phyloP scores from a whole-genome alignment of 1,140 invertebrate genomes.

The Drosophila littoralis region DNA sequence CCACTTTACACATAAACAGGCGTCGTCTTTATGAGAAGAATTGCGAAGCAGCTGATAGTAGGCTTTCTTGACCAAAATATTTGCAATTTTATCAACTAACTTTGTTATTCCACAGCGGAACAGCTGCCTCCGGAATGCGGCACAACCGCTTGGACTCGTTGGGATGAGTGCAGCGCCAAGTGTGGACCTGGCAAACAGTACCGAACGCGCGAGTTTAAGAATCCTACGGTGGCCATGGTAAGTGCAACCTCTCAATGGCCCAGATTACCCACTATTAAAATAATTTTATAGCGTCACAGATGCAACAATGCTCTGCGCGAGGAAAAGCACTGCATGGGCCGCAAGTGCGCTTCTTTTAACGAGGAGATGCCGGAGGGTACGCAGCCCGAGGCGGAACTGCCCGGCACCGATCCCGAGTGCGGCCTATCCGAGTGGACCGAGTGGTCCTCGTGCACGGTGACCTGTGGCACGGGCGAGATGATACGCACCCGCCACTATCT shows the following conservation, averaged over 20 bases:
- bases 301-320: conserved; percentile 86
- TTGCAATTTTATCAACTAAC: background rate
- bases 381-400: conserved; percentile 33
- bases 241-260: background rate
- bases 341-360: conserved; percentile 85
- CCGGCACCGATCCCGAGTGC: conserved; percentile 85
- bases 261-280: background rate
- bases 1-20: conserved; percentile 91
- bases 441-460: conserved; percentile 90
- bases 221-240: conserved; percentile 85
- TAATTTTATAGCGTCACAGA: conserved; percentile 67
- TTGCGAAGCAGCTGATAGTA: conserved; percentile 86
- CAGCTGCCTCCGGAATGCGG: conserved; percentile 86
- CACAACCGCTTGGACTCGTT: conserved; percentile 89
- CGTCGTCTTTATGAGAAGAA: conserved; percentile 94
- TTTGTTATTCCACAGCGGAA: conserved; percentile 48
- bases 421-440: conserved; percentile 89
- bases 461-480: conserved; percentile 85
- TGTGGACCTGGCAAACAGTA: conserved; percentile 91
- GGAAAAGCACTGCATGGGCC: conserved; percentile 85
- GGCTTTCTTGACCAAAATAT: background rate
- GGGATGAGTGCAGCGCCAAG: conserved; percentile 91
- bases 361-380: conserved; percentile 59
- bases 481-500: conserved; percentile 68
- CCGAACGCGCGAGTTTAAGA: conserved; percentile 87